These are phyloP conservation scores for Bruchidius siliquastri DNA, from an alignment of 2,888 invertebrate genomes.

Conservation along the genomic window DNA sequence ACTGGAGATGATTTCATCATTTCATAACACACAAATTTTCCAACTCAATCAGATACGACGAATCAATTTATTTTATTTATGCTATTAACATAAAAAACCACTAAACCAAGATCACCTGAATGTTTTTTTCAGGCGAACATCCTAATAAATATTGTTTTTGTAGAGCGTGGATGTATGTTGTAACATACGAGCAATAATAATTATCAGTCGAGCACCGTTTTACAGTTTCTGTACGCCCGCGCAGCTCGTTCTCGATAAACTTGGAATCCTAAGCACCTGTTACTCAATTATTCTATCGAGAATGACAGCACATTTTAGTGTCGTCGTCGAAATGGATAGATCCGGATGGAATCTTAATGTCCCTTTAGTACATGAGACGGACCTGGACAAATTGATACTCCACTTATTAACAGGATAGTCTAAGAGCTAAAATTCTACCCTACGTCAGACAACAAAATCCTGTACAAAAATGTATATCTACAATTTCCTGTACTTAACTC, in stretches of 20 bases:
- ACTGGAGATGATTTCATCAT: background rate
- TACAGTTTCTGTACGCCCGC: background rate
- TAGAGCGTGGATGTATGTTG: background rate
- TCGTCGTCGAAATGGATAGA: background rate
- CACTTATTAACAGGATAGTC: too few species aligned
- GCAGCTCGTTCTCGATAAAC: background rate
- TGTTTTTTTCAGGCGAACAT: background rate
- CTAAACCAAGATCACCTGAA: background rate
- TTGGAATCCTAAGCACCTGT: background rate
- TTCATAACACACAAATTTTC: background rate
- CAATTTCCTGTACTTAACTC: too few species aligned
- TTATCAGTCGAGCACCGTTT: background rate
- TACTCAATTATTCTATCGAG: background rate
- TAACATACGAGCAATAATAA: background rate
- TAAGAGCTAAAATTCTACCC: too few species aligned
- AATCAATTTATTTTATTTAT: background rate
- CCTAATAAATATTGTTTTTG: background rate
- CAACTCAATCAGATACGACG: background rate
- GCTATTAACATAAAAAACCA: background rate
- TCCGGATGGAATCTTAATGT: background rate
- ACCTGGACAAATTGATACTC: too few species aligned
- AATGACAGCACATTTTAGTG: background rate
- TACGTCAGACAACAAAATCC: too few species aligned
- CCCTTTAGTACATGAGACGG: too few species aligned
- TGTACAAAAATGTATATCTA: too few species aligned